Base-by-base conservation (phyloP, 2,888 invertebrate species). In the Cristatella mucedo region DNA sequence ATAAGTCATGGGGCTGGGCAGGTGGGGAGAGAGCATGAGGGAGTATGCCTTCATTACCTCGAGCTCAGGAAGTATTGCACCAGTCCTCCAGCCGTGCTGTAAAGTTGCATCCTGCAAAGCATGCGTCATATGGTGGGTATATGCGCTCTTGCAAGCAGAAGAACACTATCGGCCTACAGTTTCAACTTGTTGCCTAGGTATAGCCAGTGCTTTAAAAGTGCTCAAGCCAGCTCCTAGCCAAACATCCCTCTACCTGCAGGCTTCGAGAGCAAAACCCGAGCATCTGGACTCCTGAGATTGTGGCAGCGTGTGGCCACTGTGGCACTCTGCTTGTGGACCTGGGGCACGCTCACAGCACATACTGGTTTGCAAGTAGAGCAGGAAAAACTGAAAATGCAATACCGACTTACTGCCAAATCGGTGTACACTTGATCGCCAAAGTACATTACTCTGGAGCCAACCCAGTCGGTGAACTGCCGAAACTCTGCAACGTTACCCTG, bases 401-500 rank as follows among this genome's bases (percentile, higher is more conserved):
- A 29, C 4, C 16, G n/a, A 56, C 63, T 56, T 50, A 61, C 68
- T 6, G 91, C 93, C 42, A 95, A 73, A 69, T 95, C 95, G 56
- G 80, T 85, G 69, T 91, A 93, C 0, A 93, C 91, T 70, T 95
- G 95, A 70, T 95, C 95, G 0, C 95, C 93, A 68, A 93, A 93
- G 68, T 95, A 95, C 18, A 95, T 68, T 30, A 93, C 91, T 54
- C 83, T 81, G 55, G 83, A 81, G 0, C 87, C 87, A 44, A 55
- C 53, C 89, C 91, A 93, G 0, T 83, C 86, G 0, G 89, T 93
- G 62, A 91, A 72, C 44, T 83, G 79, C 65, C 86, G 84, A 22
- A 95, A 71, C 60, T 86, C 82, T 53, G 80, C 79, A 16, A 93
- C 81, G 29, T 89, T 93, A 1, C 93, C 91, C 84, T 87, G 50